phyloP scores from a whole-genome alignment of 37 sponge, comb jelly and placozoan species.

The Ephydatia muelleri region DNA sequence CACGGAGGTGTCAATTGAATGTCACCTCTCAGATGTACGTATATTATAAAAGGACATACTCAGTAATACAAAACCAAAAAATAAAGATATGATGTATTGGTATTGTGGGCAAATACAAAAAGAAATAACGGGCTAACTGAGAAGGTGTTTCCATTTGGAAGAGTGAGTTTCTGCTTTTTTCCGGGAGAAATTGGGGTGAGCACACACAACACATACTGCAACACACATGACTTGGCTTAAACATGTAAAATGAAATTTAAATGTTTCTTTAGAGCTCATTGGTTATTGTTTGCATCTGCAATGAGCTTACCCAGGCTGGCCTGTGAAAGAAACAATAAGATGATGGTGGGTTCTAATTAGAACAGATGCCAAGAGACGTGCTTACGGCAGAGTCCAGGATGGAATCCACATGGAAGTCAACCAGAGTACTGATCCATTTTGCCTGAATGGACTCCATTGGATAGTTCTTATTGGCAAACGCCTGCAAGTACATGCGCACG shows the following conservation, averaged over 20 bases:
- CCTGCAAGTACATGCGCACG: constrained; percentile 11
- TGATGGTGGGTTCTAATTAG: neutral
- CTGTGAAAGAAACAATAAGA: neutral
- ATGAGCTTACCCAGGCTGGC: neutral
- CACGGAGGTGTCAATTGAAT: too few relatives aligned
- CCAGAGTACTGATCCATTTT: constrained; percentile 64
- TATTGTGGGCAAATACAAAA: neutral
- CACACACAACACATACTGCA: neutral
- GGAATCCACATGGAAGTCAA: constrained; percentile 67
- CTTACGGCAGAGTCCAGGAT: neutral
- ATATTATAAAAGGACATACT: too few relatives aligned
- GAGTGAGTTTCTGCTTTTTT: too few relatives aligned
- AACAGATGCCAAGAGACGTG: neutral
- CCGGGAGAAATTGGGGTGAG: neutral
- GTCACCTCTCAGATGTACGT: too few relatives aligned
- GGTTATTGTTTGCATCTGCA: neutral
- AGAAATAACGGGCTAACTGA: too few relatives aligned
- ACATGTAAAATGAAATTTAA: neutral
- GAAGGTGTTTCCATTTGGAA: too few relatives aligned
- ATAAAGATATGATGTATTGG: neutral
- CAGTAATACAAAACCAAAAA: too few relatives aligned
- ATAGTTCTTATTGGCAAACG: constrained; percentile 66
- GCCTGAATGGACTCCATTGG: constrained; percentile 79
- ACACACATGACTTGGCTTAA: neutral
- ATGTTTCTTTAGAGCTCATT: neutral